A percentile compares a stretch with the other conserved stretches of the same genome.
phyloP scores from a whole-genome alignment of 2,888 invertebrate genomes.

The Mimas tiliae region DNA sequence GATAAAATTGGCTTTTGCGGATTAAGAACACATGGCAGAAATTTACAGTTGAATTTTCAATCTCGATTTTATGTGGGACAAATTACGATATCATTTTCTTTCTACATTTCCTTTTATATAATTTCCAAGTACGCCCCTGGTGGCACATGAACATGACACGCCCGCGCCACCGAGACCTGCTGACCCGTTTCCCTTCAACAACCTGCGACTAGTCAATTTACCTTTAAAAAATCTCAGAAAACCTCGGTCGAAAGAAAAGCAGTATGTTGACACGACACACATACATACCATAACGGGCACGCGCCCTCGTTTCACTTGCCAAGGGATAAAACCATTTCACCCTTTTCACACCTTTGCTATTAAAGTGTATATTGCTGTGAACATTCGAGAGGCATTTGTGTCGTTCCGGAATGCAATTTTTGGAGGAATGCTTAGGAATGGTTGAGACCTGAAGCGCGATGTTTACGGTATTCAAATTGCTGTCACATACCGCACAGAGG shows the following conservation, averaged over 20 bases:
- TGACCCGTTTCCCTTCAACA: constrained; percentile 80
- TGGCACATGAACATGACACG: constrained; percentile 81
- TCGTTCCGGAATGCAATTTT: constrained; percentile 49
- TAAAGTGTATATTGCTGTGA: constrained; percentile 65
- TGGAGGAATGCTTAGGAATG: constrained; percentile 67
- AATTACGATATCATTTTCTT: no score
- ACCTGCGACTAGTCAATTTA: constrained; percentile 81
- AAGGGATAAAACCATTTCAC: constrained; percentile 59
- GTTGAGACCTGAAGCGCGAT: constrained; percentile 68
- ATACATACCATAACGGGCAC: constrained; percentile 67
- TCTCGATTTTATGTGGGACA: no score
- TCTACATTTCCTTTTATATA: no score
- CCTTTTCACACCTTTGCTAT: constrained; percentile 63
- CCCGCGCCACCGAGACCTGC: constrained; percentile 72
- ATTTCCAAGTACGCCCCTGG: constrained; percentile 58
- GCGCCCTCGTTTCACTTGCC: constrained; percentile 69
- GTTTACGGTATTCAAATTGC: constrained; percentile 78
- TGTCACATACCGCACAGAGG: constrained; percentile 60
- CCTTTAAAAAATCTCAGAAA: constrained; percentile 77
- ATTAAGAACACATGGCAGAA: no score
- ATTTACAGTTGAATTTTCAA: no score
- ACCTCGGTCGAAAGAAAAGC: constrained; percentile 76
- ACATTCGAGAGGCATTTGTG: constrained; percentile 44
- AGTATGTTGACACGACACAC: constrained; percentile 79
- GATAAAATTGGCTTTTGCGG: no score